phyloP scores from a whole-genome alignment of 2,113 vertebrate species.

The Stercorarius parasiticus region DNA sequence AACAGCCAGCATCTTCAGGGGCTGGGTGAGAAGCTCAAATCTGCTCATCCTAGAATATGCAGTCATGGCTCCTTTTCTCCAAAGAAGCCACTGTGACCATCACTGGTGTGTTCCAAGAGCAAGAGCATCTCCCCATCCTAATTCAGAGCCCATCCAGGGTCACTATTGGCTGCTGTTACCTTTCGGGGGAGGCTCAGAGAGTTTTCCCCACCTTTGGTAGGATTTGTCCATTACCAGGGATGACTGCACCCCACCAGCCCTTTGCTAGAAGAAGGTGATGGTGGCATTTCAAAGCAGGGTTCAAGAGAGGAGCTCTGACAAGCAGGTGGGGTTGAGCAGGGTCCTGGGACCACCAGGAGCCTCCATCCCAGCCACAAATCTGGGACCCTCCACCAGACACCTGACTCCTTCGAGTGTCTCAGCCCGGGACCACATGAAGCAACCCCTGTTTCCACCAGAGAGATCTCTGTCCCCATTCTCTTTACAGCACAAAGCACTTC shows the following conservation, averaged over 20 bases:
- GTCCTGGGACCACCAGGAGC: not conserved
- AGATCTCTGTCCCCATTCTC: not conserved
- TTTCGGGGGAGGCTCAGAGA: not conserved
- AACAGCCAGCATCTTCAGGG: not conserved
- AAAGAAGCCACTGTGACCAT: not conserved
- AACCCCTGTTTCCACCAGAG: not conserved
- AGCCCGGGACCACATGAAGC: not conserved
- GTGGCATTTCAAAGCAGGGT: not conserved
- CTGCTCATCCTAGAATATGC: not conserved
- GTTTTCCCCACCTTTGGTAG: not conserved
- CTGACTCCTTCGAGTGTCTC: not conserved
- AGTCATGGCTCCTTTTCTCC: not conserved
- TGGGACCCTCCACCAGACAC: not conserved
- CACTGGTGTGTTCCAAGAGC: not conserved
- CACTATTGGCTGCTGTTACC: not conserved
- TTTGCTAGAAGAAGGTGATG: not conserved
- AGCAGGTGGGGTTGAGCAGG: not conserved
- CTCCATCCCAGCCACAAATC: not conserved
- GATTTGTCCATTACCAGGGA: not conserved
- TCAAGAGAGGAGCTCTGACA: not conserved
- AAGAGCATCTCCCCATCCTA: not conserved
- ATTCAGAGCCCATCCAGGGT: not conserved
- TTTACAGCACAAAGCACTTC: not conserved
- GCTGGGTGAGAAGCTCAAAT: not conserved
- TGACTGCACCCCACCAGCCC: too few relatives aligned